Conservation (phyloP, 2,797 vertebrate genomes). For the Selene dorsalis region DNA sequence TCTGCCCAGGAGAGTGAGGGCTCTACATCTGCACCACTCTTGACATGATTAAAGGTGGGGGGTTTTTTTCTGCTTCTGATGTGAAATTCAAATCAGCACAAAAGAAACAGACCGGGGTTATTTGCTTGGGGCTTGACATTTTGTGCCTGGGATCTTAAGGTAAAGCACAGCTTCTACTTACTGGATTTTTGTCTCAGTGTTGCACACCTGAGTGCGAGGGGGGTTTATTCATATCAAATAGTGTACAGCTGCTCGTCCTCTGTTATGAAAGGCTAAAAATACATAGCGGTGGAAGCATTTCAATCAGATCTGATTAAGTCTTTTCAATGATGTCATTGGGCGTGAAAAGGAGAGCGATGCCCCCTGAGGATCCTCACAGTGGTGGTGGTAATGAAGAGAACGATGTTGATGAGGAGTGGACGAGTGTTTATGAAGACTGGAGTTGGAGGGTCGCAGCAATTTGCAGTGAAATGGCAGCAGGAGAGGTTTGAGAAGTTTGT, state of each 20-base stretch:
- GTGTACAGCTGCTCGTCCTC: neutral
- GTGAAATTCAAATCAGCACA: slow-evolving; percentile 51
- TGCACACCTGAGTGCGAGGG: neutral
- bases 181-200: slow-evolving; percentile 4
- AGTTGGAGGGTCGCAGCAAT: neutral
- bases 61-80: slow-evolving; percentile 22
- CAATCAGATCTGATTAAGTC: too few relatives aligned
- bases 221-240: neutral
- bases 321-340: too few relatives aligned
- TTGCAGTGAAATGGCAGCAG: neutral
- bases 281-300: neutral
- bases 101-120: slow-evolving; percentile 13
- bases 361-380: too few relatives aligned
- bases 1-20: slow-evolving; percentile 14
- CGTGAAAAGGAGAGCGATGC: too few relatives aligned
- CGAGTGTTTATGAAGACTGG: too few relatives aligned
- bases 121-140: slow-evolving; percentile 34
- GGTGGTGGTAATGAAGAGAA: too few relatives aligned
- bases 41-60: slow-evolving; percentile 37
- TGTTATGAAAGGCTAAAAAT: neutral
- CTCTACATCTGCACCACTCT: slow-evolving; percentile 15
- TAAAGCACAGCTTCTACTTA: neutral
- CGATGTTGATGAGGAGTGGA: too few relatives aligned
- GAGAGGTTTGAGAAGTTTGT: neutral
- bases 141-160: slow-evolving; percentile 33